Evolutionary conservation across 2,113 vertebrate genomes (phyloP).

Genomic region (Nothobranchius furzeri): DNA sequence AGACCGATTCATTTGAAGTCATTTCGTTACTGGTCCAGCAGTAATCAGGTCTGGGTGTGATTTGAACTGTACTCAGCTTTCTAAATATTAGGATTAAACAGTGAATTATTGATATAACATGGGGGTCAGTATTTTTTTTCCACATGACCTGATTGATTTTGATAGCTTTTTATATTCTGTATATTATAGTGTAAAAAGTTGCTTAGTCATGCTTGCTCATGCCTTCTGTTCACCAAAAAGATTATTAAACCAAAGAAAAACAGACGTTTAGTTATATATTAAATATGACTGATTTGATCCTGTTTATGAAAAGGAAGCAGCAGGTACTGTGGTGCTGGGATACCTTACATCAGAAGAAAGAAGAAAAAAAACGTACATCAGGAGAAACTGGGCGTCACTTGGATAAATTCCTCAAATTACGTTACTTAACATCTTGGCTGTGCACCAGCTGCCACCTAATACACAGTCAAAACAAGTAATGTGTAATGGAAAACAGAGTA

Average conservation of each 20-base stretch:
- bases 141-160: too few species aligned
- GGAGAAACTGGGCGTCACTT: not conserved
- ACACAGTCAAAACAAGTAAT: slow-evolving; percentile 33
- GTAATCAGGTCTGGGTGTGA: too few species aligned
- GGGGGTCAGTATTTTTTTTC: too few species aligned
- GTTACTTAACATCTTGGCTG: slow-evolving; percentile 14
- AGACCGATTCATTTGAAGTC: too few species aligned
- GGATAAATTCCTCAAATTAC: not conserved
- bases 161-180: too few species aligned
- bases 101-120: too few species aligned
- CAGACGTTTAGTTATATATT: not conserved
- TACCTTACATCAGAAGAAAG: slow-evolving; percentile 7
- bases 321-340: not conserved
- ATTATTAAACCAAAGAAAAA: not conserved
- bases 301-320: not conserved
- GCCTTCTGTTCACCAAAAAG: not conserved
- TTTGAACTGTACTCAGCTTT: too few species aligned
- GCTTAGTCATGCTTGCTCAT: too few species aligned
- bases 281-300: not conserved
- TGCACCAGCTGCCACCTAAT: not conserved
- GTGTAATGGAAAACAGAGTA: slow-evolving; percentile 17
- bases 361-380: not conserved
- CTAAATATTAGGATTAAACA: too few species aligned
- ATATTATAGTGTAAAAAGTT: too few species aligned
- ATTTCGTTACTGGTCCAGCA: too few species aligned